phyloP scores from a whole-genome alignment of 2,113 vertebrate genomes.

The Narcine bancroftii region DNA sequence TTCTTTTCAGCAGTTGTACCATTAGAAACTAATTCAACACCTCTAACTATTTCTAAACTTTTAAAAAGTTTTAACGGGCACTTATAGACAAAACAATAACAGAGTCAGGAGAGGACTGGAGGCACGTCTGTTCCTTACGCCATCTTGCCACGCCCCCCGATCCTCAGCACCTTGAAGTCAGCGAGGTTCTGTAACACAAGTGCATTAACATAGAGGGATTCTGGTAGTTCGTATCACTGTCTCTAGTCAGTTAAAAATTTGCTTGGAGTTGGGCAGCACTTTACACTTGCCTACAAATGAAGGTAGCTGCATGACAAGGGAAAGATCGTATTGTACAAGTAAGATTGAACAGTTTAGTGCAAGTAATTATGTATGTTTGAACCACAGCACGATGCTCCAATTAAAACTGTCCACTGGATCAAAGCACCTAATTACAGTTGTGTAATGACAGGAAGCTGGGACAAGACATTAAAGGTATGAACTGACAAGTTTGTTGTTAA shows the following conservation, averaged over 20 bases:
- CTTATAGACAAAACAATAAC: too few species aligned
- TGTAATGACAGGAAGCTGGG: constrained; percentile 97
- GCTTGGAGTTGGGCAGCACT: not conserved
- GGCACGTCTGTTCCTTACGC: too few species aligned
- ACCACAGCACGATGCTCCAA: constrained; percentile 84
- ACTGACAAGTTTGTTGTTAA: not conserved
- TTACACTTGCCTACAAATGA: not conserved
- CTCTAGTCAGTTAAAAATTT: not conserved
- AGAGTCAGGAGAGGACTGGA: too few species aligned
- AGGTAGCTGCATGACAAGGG: not conserved
- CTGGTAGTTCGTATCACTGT: not conserved
- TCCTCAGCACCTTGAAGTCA: not conserved
- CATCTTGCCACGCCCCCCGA: too few species aligned
- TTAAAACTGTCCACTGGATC: constrained; percentile 95
- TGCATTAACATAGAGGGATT: not conserved
- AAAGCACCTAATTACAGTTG: constrained; percentile 97
- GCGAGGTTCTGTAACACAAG: not conserved
- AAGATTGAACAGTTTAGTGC: not conserved
- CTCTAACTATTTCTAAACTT: too few species aligned
- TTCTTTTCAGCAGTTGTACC: too few species aligned
- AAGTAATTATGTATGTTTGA: not conserved
- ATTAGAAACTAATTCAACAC: too few species aligned
- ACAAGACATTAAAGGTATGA: constrained; percentile 89
- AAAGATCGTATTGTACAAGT: not conserved
- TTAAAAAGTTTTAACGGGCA: too few species aligned